phyloP scores from a whole-genome alignment of 2,797 vertebrate species.

The Setipinna tenuifilis region DNA sequence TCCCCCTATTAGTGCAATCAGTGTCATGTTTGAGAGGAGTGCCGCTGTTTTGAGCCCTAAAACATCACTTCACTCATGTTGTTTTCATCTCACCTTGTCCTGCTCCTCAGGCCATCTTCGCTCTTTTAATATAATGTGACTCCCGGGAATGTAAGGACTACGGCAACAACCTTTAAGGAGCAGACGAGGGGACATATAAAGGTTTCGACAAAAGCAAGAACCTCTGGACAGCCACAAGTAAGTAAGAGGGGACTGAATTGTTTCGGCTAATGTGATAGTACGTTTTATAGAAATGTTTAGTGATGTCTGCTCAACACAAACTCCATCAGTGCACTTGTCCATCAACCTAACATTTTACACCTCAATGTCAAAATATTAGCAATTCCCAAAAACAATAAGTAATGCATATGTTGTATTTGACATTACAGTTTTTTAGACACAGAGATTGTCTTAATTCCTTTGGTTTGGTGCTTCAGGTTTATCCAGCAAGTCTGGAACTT shows the following conservation, averaged over 20 bases:
- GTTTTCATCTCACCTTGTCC: constrained; percentile 25
- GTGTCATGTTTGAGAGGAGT: constrained; percentile 49
- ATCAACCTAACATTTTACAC: too few relatives aligned
- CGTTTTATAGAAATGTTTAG: too few relatives aligned
- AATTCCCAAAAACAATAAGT: too few relatives aligned
- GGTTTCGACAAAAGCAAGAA: background rate
- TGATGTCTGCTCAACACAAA: too few relatives aligned
- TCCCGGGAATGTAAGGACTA: background rate
- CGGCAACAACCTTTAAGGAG: background rate
- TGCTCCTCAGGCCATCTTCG: background rate
- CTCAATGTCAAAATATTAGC: too few relatives aligned
- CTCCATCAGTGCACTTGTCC: too few relatives aligned
- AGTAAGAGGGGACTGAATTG: background rate
- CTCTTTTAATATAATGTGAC: constrained; percentile 10
- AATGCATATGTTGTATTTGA: too few relatives aligned
- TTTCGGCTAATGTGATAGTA: too few relatives aligned
- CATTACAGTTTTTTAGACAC: too few relatives aligned
- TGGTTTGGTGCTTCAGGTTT: background rate
- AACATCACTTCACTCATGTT: constrained; percentile 26
- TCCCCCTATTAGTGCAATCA: constrained; percentile 62
- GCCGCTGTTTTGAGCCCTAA: background rate
- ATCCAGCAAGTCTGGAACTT: background rate
- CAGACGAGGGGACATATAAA: background rate
- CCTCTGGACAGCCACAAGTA: background rate
- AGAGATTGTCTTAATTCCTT: background rate